Evolutionary conservation across 2,797 vertebrate genomes (phyloP), one percentile per base, ranked within the genome.

Genomic region (Pangasius djambal): DNA sequence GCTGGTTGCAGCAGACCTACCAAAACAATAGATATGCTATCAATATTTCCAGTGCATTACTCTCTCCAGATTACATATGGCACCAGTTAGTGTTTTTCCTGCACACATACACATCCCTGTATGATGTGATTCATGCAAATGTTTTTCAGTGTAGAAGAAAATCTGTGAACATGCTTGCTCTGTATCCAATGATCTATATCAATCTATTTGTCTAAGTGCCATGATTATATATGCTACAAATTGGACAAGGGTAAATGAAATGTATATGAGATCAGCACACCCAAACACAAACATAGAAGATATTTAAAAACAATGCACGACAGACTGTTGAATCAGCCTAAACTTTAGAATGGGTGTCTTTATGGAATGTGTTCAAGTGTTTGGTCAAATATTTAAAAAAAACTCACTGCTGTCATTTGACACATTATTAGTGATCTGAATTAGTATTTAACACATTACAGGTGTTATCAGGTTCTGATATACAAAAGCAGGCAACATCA

Each of bases 1-100:
- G 86, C 2, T 16, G 87, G 79, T 40, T 65, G n/a, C 18, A 44
- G 55, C 88, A 85, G 69, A 88, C 78, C 95, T 96, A 86, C 77
- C 7, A 91, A 48, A 91, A 28, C 89, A 91, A 90, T 3, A 25
- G 0, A 74, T 0, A 28, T 91, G 93, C n/a, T 15, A 28, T 37
- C 2, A 48, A 9, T 48, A 86, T 77, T 63, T n/a, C 37, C 1
- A 59, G 59, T 63, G 37, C 59, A 48, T 50, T 83, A 44, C 22
- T 44, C 48, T n/a, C 75, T 37, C 18, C 31, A 59, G 31, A 82
- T 8, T 25, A 25, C 20, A 61, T 13, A 83, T 2, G 6, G 34
- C 6, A 34, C 52, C 7, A 34, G n/a, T 44, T 18, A n/a, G 13
- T 83, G 20, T 59, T 63, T 63, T 40, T 9, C 22, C 2, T 63